Evolutionary conservation across 1,140 invertebrate genomes (phyloP), one percentile per base, ranked within the genome.

Genomic region (Lepidurus apus): DNA sequence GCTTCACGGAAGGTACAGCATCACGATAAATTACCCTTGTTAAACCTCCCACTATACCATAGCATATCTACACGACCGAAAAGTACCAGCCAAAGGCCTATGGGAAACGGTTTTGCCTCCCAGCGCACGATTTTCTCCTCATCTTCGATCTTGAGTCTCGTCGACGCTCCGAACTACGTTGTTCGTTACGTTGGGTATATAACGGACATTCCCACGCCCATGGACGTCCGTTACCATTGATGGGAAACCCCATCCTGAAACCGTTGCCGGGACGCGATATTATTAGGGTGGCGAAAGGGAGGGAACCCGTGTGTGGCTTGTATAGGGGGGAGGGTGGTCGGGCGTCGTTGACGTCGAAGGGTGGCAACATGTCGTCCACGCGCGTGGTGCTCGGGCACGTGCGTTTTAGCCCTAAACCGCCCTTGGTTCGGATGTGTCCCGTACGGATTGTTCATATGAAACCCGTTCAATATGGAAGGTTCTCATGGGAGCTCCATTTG

Each of bases 291-390:
- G 53, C 21, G 3, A 21, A 65, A n/a, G 4, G 17, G 53, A 65
- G 17, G 17, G 21, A 65, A 65, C 53, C 53, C 17, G 21, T n/a
- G 53, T 34, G 34, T 34, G 34, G 3, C 34, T 34, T 34, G 34
- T 4, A 34, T 34, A 34, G 4, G 34, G 34, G 3, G 34, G 34
- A 34, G 34, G 34, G 34, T 34, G 53, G 53, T 7, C 17, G 53
- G 53, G 53, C 53, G 53, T 65, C 53, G 53, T 65, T 65, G 53
- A 65, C 53, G 53, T 65, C 53, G 53, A 65, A 65, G 53, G 53
- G 53, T 65, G 53, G 53, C 53, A 65, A 65, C 53, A 65, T 65
- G 53, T 65, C 21, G 53, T 65, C 53, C 53, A 65, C 53, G 53
- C 21, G 53, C 53, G 53, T 2, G 17, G 53, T 65, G 17, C 53